Percentiles rank a stretch among this genome's conserved stretches.
Evolutionary conservation across 37 sponge, comb jelly and placozoan species (phyloP).

Genomic region (Aphrocallistes beatrix): DNA sequence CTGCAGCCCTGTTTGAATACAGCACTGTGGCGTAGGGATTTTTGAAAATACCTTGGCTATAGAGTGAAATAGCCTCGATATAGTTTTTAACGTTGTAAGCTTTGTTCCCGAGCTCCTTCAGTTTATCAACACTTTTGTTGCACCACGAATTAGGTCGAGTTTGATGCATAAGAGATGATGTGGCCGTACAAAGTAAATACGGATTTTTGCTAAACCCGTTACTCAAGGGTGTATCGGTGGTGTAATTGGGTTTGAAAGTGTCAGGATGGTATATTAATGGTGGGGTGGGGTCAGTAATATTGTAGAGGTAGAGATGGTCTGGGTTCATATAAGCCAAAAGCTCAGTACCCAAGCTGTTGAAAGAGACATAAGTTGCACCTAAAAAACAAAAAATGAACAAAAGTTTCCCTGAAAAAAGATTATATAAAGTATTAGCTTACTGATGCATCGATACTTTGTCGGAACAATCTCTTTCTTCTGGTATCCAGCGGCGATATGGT

Average conservation of each 20-base stretch:
- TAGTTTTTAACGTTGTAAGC: slow-evolving; percentile 24
- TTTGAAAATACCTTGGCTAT: slow-evolving; percentile 37
- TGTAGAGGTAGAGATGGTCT: slow-evolving; percentile 71
- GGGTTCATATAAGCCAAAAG: slow-evolving; percentile 63
- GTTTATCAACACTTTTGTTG: not conserved
- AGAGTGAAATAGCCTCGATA: slow-evolving; percentile 38
- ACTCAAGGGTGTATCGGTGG: not conserved
- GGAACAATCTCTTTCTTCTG: not conserved
- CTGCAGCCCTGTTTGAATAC: slow-evolving; percentile 57
- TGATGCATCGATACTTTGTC: not conserved
- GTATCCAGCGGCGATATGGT: slow-evolving; percentile 23
- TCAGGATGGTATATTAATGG: not conserved
- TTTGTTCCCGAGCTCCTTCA: slow-evolving; percentile 41
- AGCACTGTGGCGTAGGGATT: slow-evolving; percentile 33
- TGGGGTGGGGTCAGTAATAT: slow-evolving; percentile 19
- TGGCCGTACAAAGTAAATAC: not conserved
- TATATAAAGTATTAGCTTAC: too few species aligned
- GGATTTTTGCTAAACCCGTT: slow-evolving; percentile 16
- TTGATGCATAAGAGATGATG: not conserved
- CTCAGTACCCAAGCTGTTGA: slow-evolving; percentile 58
- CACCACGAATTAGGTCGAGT: not conserved
- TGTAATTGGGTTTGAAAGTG: not conserved
- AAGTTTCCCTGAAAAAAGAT: too few species aligned
- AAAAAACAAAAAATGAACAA: too few species aligned
- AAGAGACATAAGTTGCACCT: slow-evolving; percentile 56